Evolutionary conservation across 2,113 vertebrate species (phyloP).

Genomic region (Phrynocephalus versicolor): DNA sequence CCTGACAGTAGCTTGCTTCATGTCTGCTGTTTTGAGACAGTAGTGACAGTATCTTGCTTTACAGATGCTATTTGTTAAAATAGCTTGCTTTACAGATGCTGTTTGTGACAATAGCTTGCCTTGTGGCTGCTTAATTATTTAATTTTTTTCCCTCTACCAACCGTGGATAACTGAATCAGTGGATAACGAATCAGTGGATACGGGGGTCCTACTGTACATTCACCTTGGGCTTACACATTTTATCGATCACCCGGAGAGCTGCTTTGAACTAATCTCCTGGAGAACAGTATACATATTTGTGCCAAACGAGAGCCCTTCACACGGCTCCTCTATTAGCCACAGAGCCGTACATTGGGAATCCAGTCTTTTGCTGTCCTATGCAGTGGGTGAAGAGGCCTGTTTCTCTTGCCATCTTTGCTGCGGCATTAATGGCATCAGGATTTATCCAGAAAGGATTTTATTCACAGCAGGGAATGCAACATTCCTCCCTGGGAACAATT

Average conservation of each 20-base stretch:
- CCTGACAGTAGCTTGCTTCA: no score
- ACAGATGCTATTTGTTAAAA: no score
- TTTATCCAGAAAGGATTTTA: neutral
- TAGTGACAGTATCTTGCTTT: no score
- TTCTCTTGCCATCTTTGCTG: neutral
- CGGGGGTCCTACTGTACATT: no score
- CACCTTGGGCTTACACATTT: neutral
- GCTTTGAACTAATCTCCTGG: neutral
- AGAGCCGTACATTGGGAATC: neutral
- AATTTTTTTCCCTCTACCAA: no score
- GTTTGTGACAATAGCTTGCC: no score
- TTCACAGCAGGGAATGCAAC: neutral
- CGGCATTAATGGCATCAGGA: neutral
- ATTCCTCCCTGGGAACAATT: neutral
- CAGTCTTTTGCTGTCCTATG: neutral
- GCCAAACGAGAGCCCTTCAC: neutral
- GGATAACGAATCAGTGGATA: no score
- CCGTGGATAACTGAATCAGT: no score
- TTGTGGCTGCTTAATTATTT: no score
- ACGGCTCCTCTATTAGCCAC: neutral
- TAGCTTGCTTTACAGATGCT: no score
- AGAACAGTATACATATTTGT: neutral
- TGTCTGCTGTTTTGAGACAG: no score
- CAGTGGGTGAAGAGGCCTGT: neutral
- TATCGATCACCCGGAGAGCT: no score